A percentile compares a stretch with the other conserved stretches of the same genome.
Conservation (phyloP, 2,113 vertebrate species). For the Pachypanchax playfairii region DNA sequence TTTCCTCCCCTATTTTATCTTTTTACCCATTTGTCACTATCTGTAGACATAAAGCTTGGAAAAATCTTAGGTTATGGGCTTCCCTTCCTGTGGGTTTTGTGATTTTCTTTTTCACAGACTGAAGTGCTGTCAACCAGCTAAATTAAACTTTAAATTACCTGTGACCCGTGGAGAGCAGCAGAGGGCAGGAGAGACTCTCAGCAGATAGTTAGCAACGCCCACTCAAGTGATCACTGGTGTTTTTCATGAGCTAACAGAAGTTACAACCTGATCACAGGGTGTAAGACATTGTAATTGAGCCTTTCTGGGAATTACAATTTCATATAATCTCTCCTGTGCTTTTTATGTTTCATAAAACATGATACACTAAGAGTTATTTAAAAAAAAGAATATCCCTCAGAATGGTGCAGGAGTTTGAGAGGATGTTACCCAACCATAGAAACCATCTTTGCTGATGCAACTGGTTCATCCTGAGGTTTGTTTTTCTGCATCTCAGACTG, state of each 20-base stretch:
- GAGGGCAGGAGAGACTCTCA: conserved; percentile 67
- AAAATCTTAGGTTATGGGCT: not conserved
- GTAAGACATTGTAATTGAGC: not conserved
- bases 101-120: not conserved
- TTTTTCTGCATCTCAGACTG: too few species aligned
- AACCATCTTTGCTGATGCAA: too few species aligned
- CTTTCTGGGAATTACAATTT: conserved; percentile 2
- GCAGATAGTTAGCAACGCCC: not conserved
- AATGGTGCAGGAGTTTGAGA: too few species aligned
- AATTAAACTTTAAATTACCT: not conserved
- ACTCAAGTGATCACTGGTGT: conserved; percentile 14
- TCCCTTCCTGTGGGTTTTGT: not conserved
- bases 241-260: conserved; percentile 18
- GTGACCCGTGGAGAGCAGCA: conserved; percentile 42
- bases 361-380: too few species aligned
- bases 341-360: too few species aligned
- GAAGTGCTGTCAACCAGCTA: not conserved
- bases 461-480: too few species aligned
- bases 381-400: too few species aligned
- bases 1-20: not conserved
- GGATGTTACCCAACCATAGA: too few species aligned
- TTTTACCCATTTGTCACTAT: not conserved
- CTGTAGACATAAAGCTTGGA: not conserved
- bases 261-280: not conserved
- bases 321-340: not conserved